Evolutionary conservation across 2,797 vertebrate species (phyloP), one percentile per base, ranked within the genome.

Genomic region (Eutrigla gurnardus): DNA sequence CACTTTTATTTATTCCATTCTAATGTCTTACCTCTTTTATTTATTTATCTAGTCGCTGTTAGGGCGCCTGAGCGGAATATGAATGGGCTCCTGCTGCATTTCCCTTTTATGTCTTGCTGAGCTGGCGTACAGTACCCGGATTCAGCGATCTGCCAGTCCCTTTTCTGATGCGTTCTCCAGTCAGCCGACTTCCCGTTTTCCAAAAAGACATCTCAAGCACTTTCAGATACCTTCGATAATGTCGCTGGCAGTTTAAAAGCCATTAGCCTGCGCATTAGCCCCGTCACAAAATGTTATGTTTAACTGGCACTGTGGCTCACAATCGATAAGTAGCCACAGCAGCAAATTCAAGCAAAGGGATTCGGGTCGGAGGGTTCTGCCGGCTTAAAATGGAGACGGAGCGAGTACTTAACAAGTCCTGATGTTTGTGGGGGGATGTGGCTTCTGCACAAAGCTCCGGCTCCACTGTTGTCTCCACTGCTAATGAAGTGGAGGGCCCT

Each of bases 1-100:
- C 79, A 84, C 79, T 88, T 90, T 91, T 91, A 89, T 91, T 93
- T 91, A 93, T 93, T 92, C 89, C 60, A 78, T 92, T 92, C 90
- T 90, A 81, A 90, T 85, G 82, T 86, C 69, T 84, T 84, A 67
- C 82, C 80, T 77, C 78, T 88, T 91, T 89, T 82, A 88, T 92
- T 88, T 89, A 92, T 91, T 86, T 85, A 83, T 88, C 88, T 85
- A 1, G 50, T 75, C 68, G 73, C 73, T 60, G 75, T 61, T 42
- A 72, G 72, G 68, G 45, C 66, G 52, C 77, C 77, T 84, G 85
- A 84, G 79, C 13, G 2, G 89, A 93, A 92, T 90, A 82, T 66
- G 70, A 89, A 92, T 89, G 63, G 75, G 71, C 67, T 62, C 1
- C 46, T 73, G 3, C 64, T 49, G 64, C 73, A 10, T 77, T 65